Conservation (phyloP, 2,888 invertebrate genomes). For the Acanthosepion esculentum region DNA sequence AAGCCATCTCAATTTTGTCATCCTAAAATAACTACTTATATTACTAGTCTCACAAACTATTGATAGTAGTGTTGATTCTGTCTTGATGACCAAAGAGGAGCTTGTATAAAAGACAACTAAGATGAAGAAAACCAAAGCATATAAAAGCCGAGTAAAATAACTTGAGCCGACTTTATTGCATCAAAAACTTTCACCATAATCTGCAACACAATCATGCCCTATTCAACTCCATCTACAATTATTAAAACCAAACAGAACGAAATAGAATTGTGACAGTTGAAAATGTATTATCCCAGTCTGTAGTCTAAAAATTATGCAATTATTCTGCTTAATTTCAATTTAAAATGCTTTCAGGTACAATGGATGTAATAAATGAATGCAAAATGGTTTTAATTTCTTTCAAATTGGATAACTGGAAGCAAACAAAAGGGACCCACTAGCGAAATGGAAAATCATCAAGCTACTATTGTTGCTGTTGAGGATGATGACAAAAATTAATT, state of each 20-base stretch:
- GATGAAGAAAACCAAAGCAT: too few species aligned
- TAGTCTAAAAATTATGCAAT: slow-evolving; percentile 33
- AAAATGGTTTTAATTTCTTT: background rate
- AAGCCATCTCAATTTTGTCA: too few species aligned
- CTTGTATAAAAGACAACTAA: too few species aligned
- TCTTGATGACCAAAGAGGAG: too few species aligned
- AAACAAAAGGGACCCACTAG: background rate
- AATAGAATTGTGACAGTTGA: background rate
- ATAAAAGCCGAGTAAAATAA: too few species aligned
- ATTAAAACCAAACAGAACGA: background rate
- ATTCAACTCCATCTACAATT: too few species aligned
- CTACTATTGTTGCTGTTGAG: background rate
- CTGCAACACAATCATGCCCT: too few species aligned
- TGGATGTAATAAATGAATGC: background rate
- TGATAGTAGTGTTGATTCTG: too few species aligned
- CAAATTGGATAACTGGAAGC: background rate
- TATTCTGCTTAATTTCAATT: background rate
- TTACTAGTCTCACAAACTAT: too few species aligned
- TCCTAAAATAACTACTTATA: too few species aligned
- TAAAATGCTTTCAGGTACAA: slow-evolving; percentile 3
- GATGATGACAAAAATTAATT: background rate
- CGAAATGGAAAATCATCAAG: background rate
- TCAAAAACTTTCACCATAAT: too few species aligned
- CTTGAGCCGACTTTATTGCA: too few species aligned
- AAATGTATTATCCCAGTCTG: background rate